Evolutionary conservation across 2,113 vertebrate genomes (phyloP), one percentile per base, ranked within the genome.

Genomic region (Upupa epops): DNA sequence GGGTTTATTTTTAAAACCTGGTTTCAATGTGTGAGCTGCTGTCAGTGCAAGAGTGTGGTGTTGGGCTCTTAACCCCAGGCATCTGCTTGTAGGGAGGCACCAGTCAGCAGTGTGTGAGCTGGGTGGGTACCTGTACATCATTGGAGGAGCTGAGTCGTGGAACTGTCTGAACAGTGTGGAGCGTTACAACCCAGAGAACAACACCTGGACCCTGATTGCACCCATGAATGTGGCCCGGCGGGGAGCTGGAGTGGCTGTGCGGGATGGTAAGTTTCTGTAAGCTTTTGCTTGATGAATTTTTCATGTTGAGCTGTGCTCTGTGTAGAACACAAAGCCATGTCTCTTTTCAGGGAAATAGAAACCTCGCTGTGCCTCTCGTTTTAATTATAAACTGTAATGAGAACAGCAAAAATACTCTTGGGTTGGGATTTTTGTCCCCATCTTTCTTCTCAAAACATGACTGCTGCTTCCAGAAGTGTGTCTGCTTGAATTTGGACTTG

Each of bases 101-200:
- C 99, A 99, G 96, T 98, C 99, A 4, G 99, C 99, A 1, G 98
- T 99, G 83, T 99, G 99, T 48, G 99, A 98, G 95, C 97, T 99
- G 94, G 98, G 98, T 2, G 98, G 98, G 45, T 98, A 98, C 90
- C 97, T 99, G 94, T 99, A 99, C 28, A 99, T 98, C 80, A 99
- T 99, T 0, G 99, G 99, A 37, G 99, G 99, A 66, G 99, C 99
- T 0, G 99, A 99, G 78, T 99, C 99, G 0, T 99, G 99, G 99
- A 99, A 99, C 97, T 99, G 99, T 96, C 97, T 99, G 72, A 99
- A 98, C 89, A 98, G 98, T 0, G 99, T 99, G 90, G 99, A 99
- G 87, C 98, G 99, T 45, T 99, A 99, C 95, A 99, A 98, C 93
- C 98, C 99, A 0, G 98, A 99, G 88, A 99, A 99, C 95, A 98